Percentiles rank a stretch among this genome's conserved stretches.
Conservation (phyloP, 2,797 vertebrate species). For the Acanthurus tractus region DNA sequence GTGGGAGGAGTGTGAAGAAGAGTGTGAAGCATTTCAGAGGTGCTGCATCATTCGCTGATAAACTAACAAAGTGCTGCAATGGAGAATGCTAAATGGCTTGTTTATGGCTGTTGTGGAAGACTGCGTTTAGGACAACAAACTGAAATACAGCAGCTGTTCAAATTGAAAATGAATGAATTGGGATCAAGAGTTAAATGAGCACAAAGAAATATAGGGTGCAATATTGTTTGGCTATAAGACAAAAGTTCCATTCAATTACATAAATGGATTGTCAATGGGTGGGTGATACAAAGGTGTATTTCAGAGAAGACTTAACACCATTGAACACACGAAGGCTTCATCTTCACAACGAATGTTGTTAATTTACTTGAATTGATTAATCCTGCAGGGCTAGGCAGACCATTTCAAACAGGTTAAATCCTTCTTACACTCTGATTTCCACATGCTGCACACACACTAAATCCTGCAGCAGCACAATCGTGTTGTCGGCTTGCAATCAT, state of each 20-base stretch:
- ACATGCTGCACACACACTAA: constrained; percentile 23
- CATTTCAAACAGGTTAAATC: constrained; percentile 35
- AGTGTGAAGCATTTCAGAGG: constrained; percentile 52
- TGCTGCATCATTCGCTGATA: constrained; percentile 76
- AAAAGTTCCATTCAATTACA: constrained; percentile 68
- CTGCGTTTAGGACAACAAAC: constrained; percentile 56
- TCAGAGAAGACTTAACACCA: constrained; percentile 17
- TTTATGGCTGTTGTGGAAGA: constrained; percentile 62
- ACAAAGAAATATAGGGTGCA: constrained; percentile 37
- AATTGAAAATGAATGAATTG: constrained; percentile 59
- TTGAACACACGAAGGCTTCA: constrained; percentile 29
- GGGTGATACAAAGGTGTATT: constrained; percentile 50
- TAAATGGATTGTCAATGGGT: constrained; percentile 46
- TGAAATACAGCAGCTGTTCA: constrained; percentile 47
- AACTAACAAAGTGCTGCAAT: constrained; percentile 60
- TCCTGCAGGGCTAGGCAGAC: constrained; percentile 28
- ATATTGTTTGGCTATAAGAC: constrained; percentile 68
- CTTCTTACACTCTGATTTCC: constrained; percentile 32
- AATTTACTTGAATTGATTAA: constrained; percentile 60
- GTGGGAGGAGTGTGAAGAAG: constrained; percentile 52
- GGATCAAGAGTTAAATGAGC: constrained; percentile 62
- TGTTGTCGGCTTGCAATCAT: constrained; percentile 18
- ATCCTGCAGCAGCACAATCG: constrained; percentile 3
- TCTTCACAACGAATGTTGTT: constrained; percentile 51
- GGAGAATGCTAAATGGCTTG: constrained; percentile 73